Percentiles rank a stretch among this genome's conserved stretches.
phyloP scores from a whole-genome alignment of 1,140 invertebrate species.

The Hermetia illucens region DNA sequence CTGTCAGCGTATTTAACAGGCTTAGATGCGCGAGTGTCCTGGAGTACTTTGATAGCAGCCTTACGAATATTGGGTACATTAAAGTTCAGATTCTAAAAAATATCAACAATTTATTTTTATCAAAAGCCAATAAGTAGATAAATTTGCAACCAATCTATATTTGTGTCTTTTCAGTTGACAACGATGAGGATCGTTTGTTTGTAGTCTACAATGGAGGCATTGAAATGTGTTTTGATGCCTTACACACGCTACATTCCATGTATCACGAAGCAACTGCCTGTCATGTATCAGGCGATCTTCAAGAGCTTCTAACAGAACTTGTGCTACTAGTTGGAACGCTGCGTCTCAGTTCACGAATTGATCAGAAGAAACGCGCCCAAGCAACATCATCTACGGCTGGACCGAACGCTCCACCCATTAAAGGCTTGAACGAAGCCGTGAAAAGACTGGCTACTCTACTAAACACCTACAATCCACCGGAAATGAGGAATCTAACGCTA shows the following conservation, averaged over 20 bases:
- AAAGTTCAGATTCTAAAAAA: neutral
- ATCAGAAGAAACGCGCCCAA: conserved; percentile 9
- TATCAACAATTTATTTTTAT: neutral
- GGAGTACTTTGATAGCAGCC: conserved; percentile 76
- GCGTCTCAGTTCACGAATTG: conserved; percentile 17
- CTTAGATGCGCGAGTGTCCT: conserved; percentile 28
- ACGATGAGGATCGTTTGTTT: conserved; percentile 74
- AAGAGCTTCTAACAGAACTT: conserved; percentile 64
- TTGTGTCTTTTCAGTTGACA: conserved; percentile 41
- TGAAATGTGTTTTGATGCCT: conserved; percentile 76
- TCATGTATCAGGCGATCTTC: conserved; percentile 66
- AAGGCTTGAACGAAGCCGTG: conserved; percentile 74
- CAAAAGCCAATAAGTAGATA: neutral
- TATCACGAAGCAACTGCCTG: conserved; percentile 86
- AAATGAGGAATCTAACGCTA: conserved; percentile 64
- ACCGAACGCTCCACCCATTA: conserved; percentile 42
- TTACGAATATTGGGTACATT: conserved; percentile 56
- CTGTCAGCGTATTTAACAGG: conserved; percentile 66
- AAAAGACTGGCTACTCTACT: conserved; percentile 73
- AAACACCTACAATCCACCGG: conserved; percentile 80
- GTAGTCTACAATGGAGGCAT: conserved; percentile 80
- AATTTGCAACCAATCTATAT: neutral
- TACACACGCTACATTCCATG: conserved; percentile 84
- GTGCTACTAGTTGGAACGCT: conserved; percentile 20
- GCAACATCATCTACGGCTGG: conserved; percentile 17